Evolutionary conservation across 2,797 vertebrate species (phyloP).

Genomic region (Eptatretus atami): DNA sequence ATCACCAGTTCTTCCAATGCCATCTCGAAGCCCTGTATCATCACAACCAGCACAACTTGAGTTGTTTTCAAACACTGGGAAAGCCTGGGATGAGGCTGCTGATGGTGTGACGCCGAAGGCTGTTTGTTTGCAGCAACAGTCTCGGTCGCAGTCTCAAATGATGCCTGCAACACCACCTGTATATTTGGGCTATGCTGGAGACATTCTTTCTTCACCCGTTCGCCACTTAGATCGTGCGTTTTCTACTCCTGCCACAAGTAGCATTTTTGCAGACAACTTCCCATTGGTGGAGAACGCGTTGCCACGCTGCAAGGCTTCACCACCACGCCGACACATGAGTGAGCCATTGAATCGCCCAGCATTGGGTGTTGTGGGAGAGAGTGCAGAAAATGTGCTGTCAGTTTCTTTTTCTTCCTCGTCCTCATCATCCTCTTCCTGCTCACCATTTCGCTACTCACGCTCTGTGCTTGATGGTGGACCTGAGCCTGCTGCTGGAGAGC

Average conservation of each 20-base stretch:
- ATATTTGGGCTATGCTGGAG: not conserved
- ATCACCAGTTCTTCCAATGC: not conserved
- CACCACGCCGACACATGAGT: conserved; percentile 1
- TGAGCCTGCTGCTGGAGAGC: not conserved
- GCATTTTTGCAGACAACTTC: not conserved
- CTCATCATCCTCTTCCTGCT: conserved; percentile 3
- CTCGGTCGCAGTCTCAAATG: too few relatives aligned
- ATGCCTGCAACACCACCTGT: too few relatives aligned
- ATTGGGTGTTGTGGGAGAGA: not conserved
- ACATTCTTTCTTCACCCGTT: conserved; percentile 3
- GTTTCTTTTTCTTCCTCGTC: conserved; percentile 4
- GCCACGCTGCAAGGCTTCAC: not conserved
- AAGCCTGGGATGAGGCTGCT: not conserved
- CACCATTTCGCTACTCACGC: not conserved
- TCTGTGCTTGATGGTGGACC: conserved; percentile 1
- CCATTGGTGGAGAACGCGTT: too few relatives aligned
- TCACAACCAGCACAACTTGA: not conserved
- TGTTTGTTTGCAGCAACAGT: too few relatives aligned
- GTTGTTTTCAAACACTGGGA: not conserved
- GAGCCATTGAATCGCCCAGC: conserved; percentile 3
- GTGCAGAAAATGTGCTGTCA: not conserved
- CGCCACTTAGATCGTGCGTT: not conserved
- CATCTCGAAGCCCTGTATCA: not conserved
- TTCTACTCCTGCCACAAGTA: not conserved
- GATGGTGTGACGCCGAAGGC: not conserved